These are phyloP conservation scores for Battus philenor DNA, from an alignment of 1,140 invertebrate species.

Conservation along the genomic window DNA sequence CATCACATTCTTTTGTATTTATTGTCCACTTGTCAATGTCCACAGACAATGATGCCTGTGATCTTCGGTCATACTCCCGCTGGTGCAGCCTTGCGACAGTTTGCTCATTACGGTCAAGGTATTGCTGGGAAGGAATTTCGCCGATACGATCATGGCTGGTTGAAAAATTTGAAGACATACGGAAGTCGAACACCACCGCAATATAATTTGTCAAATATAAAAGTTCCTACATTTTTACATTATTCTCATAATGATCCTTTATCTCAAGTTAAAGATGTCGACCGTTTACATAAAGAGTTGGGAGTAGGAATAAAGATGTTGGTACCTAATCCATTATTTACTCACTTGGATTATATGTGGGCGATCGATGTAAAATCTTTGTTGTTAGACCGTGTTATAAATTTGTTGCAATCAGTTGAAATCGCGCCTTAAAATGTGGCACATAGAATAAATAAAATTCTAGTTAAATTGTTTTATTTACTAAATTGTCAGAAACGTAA, in stretches of 20 bases:
- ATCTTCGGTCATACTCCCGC: constrained; percentile 89
- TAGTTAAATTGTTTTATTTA: too few species aligned
- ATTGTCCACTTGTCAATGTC: constrained; percentile 20
- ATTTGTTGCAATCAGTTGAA: constrained; percentile 52
- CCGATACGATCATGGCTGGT: constrained; percentile 80
- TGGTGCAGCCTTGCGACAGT: constrained; percentile 86
- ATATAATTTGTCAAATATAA: constrained; percentile 78
- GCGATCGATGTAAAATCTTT: constrained; percentile 70
- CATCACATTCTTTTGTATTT: too few species aligned
- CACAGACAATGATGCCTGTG: constrained; percentile 82
- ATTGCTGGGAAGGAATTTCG: constrained; percentile 78
- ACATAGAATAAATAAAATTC: too few species aligned
- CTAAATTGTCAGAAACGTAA: too few species aligned
- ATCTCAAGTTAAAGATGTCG: constrained; percentile 77
- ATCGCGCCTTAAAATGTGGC: too few species aligned
- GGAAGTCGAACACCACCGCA: constrained; percentile 73
- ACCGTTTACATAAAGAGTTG: constrained; percentile 75
- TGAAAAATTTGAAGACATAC: constrained; percentile 75
- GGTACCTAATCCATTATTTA: constrained; percentile 71
- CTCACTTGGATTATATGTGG: constrained; percentile 79
- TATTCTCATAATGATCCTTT: constrained; percentile 86
- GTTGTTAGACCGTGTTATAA: constrained; percentile 63
- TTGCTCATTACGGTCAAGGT: constrained; percentile 86
- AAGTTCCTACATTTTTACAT: constrained; percentile 81
- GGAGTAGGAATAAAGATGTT: constrained; percentile 73